Base-by-base conservation (phyloP, 2,888 invertebrate species). In the Linnaemya tessellans region DNA sequence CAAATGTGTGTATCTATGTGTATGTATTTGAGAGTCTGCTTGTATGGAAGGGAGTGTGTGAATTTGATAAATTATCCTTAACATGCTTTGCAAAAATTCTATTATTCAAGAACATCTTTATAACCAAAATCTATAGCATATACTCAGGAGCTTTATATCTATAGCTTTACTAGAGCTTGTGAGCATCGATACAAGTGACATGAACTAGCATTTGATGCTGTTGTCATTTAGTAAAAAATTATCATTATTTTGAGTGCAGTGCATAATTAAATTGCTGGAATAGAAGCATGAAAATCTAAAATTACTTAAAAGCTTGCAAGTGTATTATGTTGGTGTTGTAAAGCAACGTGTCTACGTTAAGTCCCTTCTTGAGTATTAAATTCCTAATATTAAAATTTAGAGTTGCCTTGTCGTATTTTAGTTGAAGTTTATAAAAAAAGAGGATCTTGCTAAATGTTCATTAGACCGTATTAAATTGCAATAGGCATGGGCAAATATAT, bases 221-320 rank as follows among this genome's bases (percentile, higher is more conserved):
- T 15, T 84, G 56, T 49, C 68, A 49, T 74, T 60, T 41, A 70
- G 49, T 64, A 68, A 68, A 30, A 58, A 62, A 56, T n/a, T 75
- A 70, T 68, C 79, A 84, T 84, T 84, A 74, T 68, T 74, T 54
- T 74, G 68, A 84, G 74, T 84, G 68, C 74, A 74, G 46, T 74
- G 58, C 74, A 64, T 84, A 84, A 84, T 80, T 84, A 84, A 84
- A 84, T 80, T 58, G 74, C 70, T 75, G 64, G n/a, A 74, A 70
- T 64, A 64, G 56, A 71, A 77, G 58, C 62, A 82, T 58, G 71
- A 64, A 70, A 81, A 70, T 68, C 68, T 81, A 70, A 81, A 77
- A 65, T 77, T 64, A 41, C 70, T 77, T 56, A 15, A 82, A 71
- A 82, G 82, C 77, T 77, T 65, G 64, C 77, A 82, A 71, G 46